Percentiles rank a stretch among this genome's conserved stretches.
phyloP scores from a whole-genome alignment of 1,140 invertebrate species.

The Cepaea nemoralis region DNA sequence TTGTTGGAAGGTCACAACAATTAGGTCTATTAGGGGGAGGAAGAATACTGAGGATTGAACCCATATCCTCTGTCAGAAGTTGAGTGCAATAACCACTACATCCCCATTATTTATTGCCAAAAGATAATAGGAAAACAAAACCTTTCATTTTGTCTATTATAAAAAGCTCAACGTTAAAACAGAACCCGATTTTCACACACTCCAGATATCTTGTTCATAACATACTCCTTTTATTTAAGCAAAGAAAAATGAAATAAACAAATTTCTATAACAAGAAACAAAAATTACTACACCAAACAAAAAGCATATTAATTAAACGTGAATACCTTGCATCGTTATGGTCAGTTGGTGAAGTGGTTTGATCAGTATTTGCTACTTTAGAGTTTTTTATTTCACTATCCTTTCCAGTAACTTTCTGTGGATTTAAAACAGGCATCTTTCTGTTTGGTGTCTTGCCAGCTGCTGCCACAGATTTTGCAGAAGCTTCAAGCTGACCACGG shows the following conservation, averaged over 20 bases:
- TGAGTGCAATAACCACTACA: no score
- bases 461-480: background rate
- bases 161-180: no score
- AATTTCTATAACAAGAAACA: background rate
- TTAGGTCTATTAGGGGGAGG: no score
- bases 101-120: no score
- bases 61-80: no score
- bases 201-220: no score
- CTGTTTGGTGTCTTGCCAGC: constrained; percentile 13
- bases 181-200: no score
- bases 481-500: background rate
- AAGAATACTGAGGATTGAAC: no score
- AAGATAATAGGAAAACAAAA: no score
- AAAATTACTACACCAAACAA: background rate
- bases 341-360: background rate
- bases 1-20: no score
- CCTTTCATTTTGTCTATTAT: no score
- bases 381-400: background rate
- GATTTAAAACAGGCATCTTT: constrained; percentile 19
- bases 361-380: background rate
- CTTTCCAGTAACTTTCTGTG: background rate
- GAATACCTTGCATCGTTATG: background rate
- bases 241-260: background rate
- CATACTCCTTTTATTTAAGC: no score
- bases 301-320: background rate